These are phyloP conservation scores for Erebia aethiops DNA, from an alignment of 2,888 invertebrate species.

Conservation along the genomic window DNA sequence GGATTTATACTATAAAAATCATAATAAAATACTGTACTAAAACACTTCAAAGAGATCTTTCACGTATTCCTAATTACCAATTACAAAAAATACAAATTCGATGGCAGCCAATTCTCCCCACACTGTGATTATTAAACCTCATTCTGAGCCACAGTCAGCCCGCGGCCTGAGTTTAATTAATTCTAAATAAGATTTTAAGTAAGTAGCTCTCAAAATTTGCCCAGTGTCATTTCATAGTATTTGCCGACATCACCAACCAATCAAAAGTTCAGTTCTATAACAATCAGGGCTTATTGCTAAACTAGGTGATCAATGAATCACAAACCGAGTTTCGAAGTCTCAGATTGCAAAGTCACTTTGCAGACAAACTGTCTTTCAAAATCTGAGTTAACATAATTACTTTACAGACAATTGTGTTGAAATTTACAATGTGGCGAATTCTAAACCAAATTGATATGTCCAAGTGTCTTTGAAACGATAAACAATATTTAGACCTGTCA, in stretches of 20 bases:
- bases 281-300: background rate
- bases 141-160: background rate
- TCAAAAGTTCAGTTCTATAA: background rate
- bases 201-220: too few relatives aligned
- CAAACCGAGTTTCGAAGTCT: conserved; percentile 1
- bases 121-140: background rate
- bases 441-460: too few relatives aligned
- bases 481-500: too few relatives aligned
- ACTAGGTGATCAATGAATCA: background rate
- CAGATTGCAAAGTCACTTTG: conserved; percentile 9
- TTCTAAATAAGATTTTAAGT: background rate
- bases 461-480: too few relatives aligned
- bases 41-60: conserved; percentile 11
- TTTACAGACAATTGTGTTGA: background rate
- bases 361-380: conserved; percentile 26
- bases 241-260: background rate
- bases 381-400: background rate
- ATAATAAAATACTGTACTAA: background rate
- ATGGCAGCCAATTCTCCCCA: background rate
- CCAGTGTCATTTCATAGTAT: background rate
- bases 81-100: conserved; percentile 5
- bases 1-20: background rate
- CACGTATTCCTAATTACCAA: conserved; percentile 6
- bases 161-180: too few relatives aligned
- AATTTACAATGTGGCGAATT: too few relatives aligned